Base-by-base conservation (phyloP, 2,113 vertebrate genomes). In the Atlantisia rogersi region DNA sequence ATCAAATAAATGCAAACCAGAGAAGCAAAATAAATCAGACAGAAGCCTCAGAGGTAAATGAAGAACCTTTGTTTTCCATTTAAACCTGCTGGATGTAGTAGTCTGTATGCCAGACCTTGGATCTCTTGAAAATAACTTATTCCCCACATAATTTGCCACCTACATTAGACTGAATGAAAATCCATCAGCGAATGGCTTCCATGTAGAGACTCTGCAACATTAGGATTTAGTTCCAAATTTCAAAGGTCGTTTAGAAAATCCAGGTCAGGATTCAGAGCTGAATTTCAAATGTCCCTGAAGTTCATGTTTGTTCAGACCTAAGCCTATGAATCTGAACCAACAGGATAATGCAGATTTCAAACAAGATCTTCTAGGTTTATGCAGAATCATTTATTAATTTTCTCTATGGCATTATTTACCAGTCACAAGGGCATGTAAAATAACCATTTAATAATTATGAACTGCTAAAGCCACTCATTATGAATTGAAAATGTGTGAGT, bases 1-100 rank as follows among this genome's bases (percentile, higher is more conserved):
- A 96, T 93, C 93, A 95, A 96, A 95, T 90, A 96, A 94, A 91
- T 96, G 94, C 94, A 95, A 80, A 53, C 86, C 85, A 90, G 95
- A 85, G 95, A 97, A 75, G 83, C 71, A 91, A 55, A 78, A 95
- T 88, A 90, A 88, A 88, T 63, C 75, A 95, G 91, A 94, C 86
- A 80, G 88, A 94, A 89, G 80, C 79, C 88, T 96, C 96, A 94
- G 92, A 97, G 94, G 91, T 94, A 97, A 97, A 97, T 95, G 93
- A 94, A 96, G 86, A 94, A 90, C 29, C 91, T 96, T 97, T 97
- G 97, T 97, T 97, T 96, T 93, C 95, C 67, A 83, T 92, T 97
- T 96, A 91, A 92, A 93, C 48, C 4, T 67, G 31, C 88, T 95
- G 82, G 78, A 90, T 97, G 86, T 69, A 48, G 92, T 88, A 92